Base-by-base conservation (phyloP, 2,888 invertebrate genomes). In the Drosophila hamatofila region DNA sequence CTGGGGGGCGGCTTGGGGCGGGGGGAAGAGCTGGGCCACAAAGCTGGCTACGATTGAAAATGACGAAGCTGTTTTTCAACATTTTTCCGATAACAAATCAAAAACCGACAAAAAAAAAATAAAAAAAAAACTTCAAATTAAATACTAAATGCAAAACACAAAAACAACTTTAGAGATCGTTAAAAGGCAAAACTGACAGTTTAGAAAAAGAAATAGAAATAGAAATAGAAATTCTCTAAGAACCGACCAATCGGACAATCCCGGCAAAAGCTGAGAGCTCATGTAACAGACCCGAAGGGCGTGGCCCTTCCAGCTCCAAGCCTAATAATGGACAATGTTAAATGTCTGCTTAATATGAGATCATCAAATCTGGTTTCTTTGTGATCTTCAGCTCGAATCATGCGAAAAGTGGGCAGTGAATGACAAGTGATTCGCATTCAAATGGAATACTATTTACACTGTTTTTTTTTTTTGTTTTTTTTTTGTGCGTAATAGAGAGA, bases 51-150 rank as follows among this genome's bases (percentile, higher is more conserved):
- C 41, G 56, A 42, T 21, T 35, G 18, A 7, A 46, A 59, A 61
- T 75, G 75, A 75, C 58, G 66, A 58, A n/a, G 73, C 73, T 46
- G 33, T 61, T 77, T 78, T 77, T 67, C 48, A 62, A 73, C 78
- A 56, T 62, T 75, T 73, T 73, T 58, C 73, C 74, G 78, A 75
- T 75, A 75, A 62, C 73, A 78, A 72, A 66, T 66, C 62, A 56
- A 67, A 78, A 49, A 35, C 39, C 41, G 57, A 27, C 57, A 39
- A 37, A 60, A 48, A 27, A 27, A 25, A 9, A 46, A 25, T 7
- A 48, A 56, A 52, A 56, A 56, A 41, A 46, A 57, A 57, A 33
- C 42, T 23, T 30, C 16, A 44, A 72, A 21, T 16, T 44, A 54
- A 44, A 33, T 55, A 66, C 73, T 30, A 39, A 71, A 63, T 49